These are phyloP conservation scores for Limosa lapponica DNA, from an alignment of 2,797 vertebrate species.

Conservation along the genomic window DNA sequence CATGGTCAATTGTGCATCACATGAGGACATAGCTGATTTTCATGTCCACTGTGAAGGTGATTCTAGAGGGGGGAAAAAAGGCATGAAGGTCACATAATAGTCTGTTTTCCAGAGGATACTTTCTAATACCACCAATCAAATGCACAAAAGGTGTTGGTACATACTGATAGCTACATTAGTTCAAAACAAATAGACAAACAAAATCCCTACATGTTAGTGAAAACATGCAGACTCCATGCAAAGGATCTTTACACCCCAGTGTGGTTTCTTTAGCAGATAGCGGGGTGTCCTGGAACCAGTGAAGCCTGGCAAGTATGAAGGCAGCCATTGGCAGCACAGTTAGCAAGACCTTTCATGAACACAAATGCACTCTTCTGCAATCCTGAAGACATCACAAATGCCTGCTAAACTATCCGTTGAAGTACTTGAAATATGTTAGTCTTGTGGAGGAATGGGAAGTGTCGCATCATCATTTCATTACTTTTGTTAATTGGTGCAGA, in stretches of 20 bases:
- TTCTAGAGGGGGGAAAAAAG: neutral
- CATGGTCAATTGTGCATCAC: neutral
- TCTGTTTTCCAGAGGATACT: neutral
- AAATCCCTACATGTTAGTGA: neutral
- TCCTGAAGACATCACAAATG: neutral
- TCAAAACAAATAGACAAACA: neutral
- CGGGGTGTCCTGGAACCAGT: neutral
- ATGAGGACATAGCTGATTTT: neutral
- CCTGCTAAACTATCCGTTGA: rapidly evolving
- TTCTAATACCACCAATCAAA: neutral
- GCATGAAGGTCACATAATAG: neutral
- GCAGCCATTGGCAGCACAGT: rapidly evolving
- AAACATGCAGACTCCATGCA: rapidly evolving
- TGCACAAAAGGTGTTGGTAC: rapidly evolving
- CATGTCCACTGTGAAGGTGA: neutral
- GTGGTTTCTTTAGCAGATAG: neutral
- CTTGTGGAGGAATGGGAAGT: neutral
- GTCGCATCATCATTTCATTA: neutral
- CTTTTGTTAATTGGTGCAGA: neutral
- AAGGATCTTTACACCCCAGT: neutral
- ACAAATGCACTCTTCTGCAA: rapidly evolving
- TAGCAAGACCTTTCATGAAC: neutral
- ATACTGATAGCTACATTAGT: neutral
- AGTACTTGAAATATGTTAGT: neutral
- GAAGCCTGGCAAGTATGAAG: neutral